Evolutionary conservation across 2,888 invertebrate species (phyloP).

Genomic region (Anodontia alba): DNA sequence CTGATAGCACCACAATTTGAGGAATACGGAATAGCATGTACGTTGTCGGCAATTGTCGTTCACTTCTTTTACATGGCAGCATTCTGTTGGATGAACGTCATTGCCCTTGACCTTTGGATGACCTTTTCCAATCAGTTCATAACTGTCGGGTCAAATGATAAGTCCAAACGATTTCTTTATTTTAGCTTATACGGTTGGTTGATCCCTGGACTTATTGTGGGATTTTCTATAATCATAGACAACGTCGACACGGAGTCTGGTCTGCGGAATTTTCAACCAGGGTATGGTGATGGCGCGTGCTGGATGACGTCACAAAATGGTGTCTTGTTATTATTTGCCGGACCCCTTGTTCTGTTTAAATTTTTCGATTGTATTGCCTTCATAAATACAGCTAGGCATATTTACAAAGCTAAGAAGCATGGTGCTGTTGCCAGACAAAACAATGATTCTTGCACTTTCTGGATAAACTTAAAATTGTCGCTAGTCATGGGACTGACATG

Average conservation of each 20-base stretch:
- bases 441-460: conserved; percentile 57
- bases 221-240: conserved; percentile 85
- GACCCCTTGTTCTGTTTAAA: conserved; percentile 86
- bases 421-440: conserved; percentile 38
- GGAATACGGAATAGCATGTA: conserved; percentile 30
- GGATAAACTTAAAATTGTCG: conserved; percentile 77
- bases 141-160: conserved; percentile 48
- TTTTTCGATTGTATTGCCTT: conserved; percentile 86
- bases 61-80: conserved; percentile 87
- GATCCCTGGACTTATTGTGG: conserved; percentile 80
- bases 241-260: conserved; percentile 80
- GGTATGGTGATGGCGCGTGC: conserved; percentile 86
- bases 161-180: conserved; percentile 60
- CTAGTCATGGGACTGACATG: conserved; percentile 86
- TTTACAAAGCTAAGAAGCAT: conserved; percentile 72
- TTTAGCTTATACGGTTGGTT: conserved; percentile 85
- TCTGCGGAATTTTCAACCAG: conserved; percentile 81
- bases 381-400: conserved; percentile 87
- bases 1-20: conserved; percentile 84
- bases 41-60: conserved; percentile 84
- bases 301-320: conserved; percentile 87
- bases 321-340: conserved; percentile 87
- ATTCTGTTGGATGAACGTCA: conserved; percentile 87
- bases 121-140: conserved; percentile 81
- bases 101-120: conserved; percentile 88